These are phyloP conservation scores for Pampusana beccarii DNA, from an alignment of 2,113 vertebrate species.

Conservation along the genomic window DNA sequence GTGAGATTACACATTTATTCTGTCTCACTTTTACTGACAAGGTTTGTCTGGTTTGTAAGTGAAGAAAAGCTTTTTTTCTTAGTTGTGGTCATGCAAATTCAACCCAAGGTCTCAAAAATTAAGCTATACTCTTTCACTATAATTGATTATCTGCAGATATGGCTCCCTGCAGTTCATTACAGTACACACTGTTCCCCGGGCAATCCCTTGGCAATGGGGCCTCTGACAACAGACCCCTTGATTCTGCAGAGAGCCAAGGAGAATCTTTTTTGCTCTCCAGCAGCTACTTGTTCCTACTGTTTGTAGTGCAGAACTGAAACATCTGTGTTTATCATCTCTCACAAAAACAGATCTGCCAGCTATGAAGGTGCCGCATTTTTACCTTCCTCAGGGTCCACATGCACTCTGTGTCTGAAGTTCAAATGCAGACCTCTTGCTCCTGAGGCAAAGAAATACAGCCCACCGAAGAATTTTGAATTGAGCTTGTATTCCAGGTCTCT, in stretches of 20 bases:
- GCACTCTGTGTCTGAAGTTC: not conserved
- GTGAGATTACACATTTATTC: not conserved
- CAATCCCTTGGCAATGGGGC: not conserved
- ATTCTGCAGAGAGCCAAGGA: not conserved
- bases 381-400: not conserved
- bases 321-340: not conserved
- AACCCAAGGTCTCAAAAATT: not conserved
- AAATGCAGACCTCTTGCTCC: not conserved
- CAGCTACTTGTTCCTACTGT: not conserved
- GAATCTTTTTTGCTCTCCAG: not conserved
- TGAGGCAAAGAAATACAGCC: not conserved
- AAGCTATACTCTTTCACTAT: not conserved
- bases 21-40: not conserved
- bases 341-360: not conserved
- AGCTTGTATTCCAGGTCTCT: not conserved
- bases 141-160: not conserved
- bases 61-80: not conserved
- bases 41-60: not conserved
- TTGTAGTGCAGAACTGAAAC: not conserved
- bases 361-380: not conserved
- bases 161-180: not conserved
- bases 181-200: not conserved
- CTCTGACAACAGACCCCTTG: not conserved
- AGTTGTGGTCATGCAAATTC: not conserved
- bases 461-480: not conserved